Percentiles rank a stretch among this genome's conserved stretches.
These are phyloP conservation scores for Enteromius paludinosus DNA, from an alignment of 2,797 vertebrate genomes.

Conservation along the genomic window DNA sequence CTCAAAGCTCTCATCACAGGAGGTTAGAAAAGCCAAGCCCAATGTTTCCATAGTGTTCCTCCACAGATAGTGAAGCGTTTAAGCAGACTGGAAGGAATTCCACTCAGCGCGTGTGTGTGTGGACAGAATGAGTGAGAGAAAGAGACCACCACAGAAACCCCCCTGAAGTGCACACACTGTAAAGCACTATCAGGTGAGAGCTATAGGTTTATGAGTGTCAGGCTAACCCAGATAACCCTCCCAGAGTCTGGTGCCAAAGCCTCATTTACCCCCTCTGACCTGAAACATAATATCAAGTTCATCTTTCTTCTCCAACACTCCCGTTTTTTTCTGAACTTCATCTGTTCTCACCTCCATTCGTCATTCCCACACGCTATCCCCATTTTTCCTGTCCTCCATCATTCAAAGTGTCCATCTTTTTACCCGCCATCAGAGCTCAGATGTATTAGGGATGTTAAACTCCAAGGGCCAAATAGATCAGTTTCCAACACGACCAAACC, in stretches of 20 bases:
- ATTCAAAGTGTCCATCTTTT: conserved; percentile 19
- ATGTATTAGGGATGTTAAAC: conserved; percentile 21
- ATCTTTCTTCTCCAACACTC: conserved; percentile 45
- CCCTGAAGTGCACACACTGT: conserved; percentile 17
- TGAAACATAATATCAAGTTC: conserved; percentile 31
- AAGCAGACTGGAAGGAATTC: conserved; percentile 36
- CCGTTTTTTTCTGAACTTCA: conserved; percentile 35
- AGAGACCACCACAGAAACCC: conserved; percentile 19
- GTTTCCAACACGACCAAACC: not conserved
- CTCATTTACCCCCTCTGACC: conserved; percentile 30
- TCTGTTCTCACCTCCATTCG: conserved; percentile 50
- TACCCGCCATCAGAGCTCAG: conserved; percentile 5
- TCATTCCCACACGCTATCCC: conserved; percentile 26
- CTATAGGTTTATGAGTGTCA: conserved; percentile 34
- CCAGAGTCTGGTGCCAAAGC: conserved; percentile 17
- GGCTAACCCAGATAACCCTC: conserved; percentile 47
- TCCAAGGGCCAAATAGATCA: not conserved
- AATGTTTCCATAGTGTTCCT: conserved; percentile 28
- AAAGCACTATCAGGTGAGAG: conserved; percentile 26
- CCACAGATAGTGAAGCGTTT: conserved; percentile 30
- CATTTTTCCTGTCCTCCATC: conserved; percentile 27
- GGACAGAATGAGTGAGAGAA: conserved; percentile 1
- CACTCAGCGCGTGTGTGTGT: conserved; percentile 5
- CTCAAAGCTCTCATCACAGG: conserved; percentile 16
- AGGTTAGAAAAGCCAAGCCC: conserved; percentile 27